Base-by-base conservation (phyloP, 2,888 invertebrate species). In the Tachina lurida region DNA sequence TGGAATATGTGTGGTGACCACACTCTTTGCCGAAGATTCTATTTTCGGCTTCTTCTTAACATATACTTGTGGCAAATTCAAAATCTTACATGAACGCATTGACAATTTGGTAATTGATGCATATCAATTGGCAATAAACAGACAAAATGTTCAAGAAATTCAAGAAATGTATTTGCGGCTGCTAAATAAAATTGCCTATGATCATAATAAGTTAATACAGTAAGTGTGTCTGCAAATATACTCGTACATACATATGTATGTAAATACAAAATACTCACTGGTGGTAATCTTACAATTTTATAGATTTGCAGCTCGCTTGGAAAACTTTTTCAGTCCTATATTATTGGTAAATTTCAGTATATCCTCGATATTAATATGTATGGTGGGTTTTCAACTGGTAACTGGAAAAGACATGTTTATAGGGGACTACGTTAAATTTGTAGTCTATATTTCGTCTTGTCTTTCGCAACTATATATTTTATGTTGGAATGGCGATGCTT, bases 301-400 rank as follows among this genome's bases (percentile, higher is more conserved):
- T 65, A 93, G 93, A 68, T 93, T 93, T 77, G 88, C 90, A 3
- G 86, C 88, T 12, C 87, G 82, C 4, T 84, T 93, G 86, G 92
- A 93, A 65, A 84, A 90, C n/a, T 92, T 93, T 62, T 92, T 91
- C 56, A 92, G 90, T 83, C 92, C 93, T 0, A 92, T 92, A 43
- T 87, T 93, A 31, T 87, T 93, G 43, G 89, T 91, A 1, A 93
- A 93, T 87, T 89, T 93, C 31, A 88, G 89, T 13, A 91, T 92
- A 68, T 93, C 92, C 43, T 91, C 93, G 0, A 87, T 93, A 49
- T 87, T 93, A 10, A 93, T 93, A 78, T 93, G 93, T 74, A 91
- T 93, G 90, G 92, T 93, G 19, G 93, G 93, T 19, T 92, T 93
- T 89, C 93, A 93, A 77, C 89, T 93, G 67, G 91, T 92, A 1